Conservation (phyloP, 2,113 vertebrate species). For the Plectropomus leopardus region DNA sequence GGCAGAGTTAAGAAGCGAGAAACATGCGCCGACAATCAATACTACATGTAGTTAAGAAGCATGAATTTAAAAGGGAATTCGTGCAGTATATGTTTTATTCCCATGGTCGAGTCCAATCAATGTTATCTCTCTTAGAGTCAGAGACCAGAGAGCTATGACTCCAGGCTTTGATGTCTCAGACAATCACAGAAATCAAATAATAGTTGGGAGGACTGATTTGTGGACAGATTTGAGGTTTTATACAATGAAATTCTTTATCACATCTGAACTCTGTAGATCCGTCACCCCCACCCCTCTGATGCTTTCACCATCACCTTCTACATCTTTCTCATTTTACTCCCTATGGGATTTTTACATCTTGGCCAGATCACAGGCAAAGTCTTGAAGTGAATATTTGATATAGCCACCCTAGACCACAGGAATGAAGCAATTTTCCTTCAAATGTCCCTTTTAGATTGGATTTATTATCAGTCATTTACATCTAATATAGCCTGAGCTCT, state of each 20-base stretch:
- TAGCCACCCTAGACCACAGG: constrained; percentile 57
- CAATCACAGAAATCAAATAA: constrained; percentile 73
- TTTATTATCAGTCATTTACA: constrained; percentile 83
- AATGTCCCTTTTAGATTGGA: constrained; percentile 79
- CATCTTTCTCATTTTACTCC: constrained; percentile 63
- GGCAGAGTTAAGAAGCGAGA: constrained; percentile 37
- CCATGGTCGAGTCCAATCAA: constrained; percentile 69
- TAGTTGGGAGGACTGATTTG: constrained; percentile 55
- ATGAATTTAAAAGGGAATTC: constrained; percentile 59
- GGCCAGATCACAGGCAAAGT: constrained; percentile 69
- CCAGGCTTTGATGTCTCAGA: constrained; percentile 72
- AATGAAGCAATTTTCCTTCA: constrained; percentile 78
- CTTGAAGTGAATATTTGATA: constrained; percentile 73
- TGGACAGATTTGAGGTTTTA: constrained; percentile 59
- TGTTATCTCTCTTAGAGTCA: constrained; percentile 67
- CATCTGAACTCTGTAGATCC: constrained; percentile 62
- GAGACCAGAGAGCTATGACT: constrained; percentile 54
- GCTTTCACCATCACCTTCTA: constrained; percentile 57
- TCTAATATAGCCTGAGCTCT: constrained; percentile 73
- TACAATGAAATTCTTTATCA: constrained; percentile 62
- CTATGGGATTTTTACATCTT: constrained; percentile 66
- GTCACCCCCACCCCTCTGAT: constrained; percentile 31
- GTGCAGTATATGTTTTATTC: constrained; percentile 64
- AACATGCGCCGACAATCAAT: constrained; percentile 63
- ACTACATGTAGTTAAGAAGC: constrained; percentile 59